These are phyloP conservation scores for Sphecodes monilicornis DNA, from an alignment of 2,888 invertebrate species.

Conservation along the genomic window DNA sequence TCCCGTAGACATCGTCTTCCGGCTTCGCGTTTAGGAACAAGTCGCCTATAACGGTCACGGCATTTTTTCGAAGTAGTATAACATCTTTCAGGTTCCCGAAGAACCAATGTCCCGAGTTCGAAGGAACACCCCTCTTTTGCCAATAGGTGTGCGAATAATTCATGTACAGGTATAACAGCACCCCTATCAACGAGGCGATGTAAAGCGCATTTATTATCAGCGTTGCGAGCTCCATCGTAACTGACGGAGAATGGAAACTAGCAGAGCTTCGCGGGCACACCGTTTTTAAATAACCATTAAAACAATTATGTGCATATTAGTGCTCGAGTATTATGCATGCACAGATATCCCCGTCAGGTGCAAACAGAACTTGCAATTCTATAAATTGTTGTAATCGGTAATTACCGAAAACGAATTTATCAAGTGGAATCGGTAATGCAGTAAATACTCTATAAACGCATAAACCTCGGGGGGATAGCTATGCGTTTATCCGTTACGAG, in stretches of 20 bases:
- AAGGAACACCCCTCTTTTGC: constrained; percentile 70
- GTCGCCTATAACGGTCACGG: constrained; percentile 63
- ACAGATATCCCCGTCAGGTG: neutral
- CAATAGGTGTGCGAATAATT: constrained; percentile 72
- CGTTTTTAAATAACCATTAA: neutral
- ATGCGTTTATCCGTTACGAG: too few relatives aligned
- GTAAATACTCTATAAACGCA: too few relatives aligned
- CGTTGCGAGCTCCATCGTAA: neutral
- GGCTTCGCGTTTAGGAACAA: constrained; percentile 59
- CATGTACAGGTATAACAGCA: constrained; percentile 58
- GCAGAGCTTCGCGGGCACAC: neutral
- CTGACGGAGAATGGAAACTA: neutral
- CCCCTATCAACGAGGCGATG: neutral
- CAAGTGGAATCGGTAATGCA: neutral
- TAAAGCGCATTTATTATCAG: neutral
- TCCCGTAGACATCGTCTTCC: constrained; percentile 80
- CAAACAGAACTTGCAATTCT: too few relatives aligned
- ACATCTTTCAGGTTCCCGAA: constrained; percentile 74
- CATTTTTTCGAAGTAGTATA: constrained; percentile 50
- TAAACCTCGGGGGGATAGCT: too few relatives aligned
- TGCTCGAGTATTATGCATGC: neutral
- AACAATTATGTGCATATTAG: neutral
- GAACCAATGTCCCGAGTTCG: constrained; percentile 66
- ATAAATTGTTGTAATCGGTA: too few relatives aligned
- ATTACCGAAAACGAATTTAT: neutral